A percentile compares a stretch with the other conserved stretches of the same genome.
Conservation (phyloP, 2,113 vertebrate genomes). For the Holacanthus passer region DNA sequence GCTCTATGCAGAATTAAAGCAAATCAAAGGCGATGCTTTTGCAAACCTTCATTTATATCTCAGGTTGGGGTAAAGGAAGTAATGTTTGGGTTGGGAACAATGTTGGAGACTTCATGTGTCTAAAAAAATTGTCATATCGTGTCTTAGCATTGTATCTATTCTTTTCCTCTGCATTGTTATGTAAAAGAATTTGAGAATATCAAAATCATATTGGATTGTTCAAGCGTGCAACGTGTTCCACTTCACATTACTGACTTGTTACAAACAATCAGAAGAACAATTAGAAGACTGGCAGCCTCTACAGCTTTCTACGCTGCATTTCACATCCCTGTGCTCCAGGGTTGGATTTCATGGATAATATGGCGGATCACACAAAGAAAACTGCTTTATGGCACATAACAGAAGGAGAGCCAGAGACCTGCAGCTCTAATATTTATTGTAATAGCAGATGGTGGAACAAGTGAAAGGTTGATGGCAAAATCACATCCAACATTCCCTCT, state of each 20-base stretch:
- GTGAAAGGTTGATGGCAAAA: constrained; percentile 75
- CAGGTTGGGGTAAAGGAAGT: not conserved
- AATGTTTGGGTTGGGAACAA: not conserved
- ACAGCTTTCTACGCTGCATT: constrained; percentile 26
- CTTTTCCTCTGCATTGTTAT: not conserved
- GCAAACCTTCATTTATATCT: not conserved
- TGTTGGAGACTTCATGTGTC: not conserved
- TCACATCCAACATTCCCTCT: constrained; percentile 67
- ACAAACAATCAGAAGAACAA: constrained; percentile 15
- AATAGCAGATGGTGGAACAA: constrained; percentile 67
- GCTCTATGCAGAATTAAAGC: not conserved
- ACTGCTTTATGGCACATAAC: constrained; percentile 55
- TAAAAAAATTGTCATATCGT: not conserved
- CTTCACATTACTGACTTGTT: constrained; percentile 5
- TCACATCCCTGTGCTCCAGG: constrained; percentile 41
- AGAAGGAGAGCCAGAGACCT: constrained; percentile 31
- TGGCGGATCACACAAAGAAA: constrained; percentile 49
- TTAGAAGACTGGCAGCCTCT: constrained; percentile 42
- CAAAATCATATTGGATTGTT: constrained; percentile 3
- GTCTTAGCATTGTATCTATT: not conserved
- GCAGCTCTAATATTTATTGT: constrained; percentile 66
- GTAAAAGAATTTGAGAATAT: not conserved
- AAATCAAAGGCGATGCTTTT: not conserved
- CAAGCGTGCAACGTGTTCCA: not conserved
- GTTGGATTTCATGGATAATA: constrained; percentile 62